Percentiles rank a stretch among this genome's conserved stretches.
Conservation (phyloP, 2,113 vertebrate genomes). For the Ursus arctos region DNA sequence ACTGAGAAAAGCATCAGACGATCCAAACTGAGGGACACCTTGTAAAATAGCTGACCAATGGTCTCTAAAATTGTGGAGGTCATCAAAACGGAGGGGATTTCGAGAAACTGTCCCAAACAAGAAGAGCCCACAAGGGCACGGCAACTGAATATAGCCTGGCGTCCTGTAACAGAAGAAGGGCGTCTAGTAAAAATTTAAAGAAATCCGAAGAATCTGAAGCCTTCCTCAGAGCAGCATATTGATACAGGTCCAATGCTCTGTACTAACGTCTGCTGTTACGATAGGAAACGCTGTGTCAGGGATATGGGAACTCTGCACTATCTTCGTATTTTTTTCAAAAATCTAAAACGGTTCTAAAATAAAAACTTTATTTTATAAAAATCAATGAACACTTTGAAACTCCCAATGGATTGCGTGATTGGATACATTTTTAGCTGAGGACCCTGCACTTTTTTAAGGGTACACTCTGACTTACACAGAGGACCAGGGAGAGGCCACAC, state of each 20-base stretch:
- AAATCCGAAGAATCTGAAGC: background rate
- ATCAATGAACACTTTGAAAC: background rate
- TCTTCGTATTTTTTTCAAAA: no score
- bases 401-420: background rate
- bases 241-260: background rate
- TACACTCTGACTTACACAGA: background rate
- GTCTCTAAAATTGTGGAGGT: background rate
- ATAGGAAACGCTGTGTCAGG: accelerated
- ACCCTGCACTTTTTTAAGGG: background rate
- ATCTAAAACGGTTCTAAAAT: background rate
- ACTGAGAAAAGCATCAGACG: background rate
- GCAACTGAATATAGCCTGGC: accelerated
- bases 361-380: background rate
- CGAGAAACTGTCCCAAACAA: no score
- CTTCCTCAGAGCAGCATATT: background rate
- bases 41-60: background rate
- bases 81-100: background rate
- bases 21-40: background rate
- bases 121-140: accelerated
- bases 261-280: accelerated
- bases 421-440: background rate
- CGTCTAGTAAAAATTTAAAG: background rate
- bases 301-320: accelerated
- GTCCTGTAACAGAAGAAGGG: background rate
- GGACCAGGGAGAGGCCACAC: accelerated